Percentiles rank a stretch among this genome's conserved stretches.
These are phyloP conservation scores for Aphodius sticticus DNA, from an alignment of 2,888 invertebrate genomes.

Conservation along the genomic window DNA sequence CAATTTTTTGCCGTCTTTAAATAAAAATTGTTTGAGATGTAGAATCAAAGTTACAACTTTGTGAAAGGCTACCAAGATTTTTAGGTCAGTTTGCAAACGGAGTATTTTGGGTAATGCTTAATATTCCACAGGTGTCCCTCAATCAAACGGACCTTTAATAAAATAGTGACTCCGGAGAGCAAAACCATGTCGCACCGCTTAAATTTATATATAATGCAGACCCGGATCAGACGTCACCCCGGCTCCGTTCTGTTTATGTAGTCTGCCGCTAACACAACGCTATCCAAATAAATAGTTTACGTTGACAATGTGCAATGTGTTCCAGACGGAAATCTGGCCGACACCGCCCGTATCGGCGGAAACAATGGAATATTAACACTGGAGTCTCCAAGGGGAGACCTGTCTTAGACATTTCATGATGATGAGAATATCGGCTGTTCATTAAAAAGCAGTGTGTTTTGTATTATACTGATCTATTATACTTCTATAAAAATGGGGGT, in stretches of 20 bases:
- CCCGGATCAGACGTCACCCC: constrained; percentile 19
- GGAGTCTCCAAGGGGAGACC: not conserved
- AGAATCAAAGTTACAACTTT: too few species aligned
- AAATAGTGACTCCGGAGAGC: constrained; percentile 45
- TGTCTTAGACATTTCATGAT: not conserved
- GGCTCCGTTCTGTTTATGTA: constrained; percentile 20
- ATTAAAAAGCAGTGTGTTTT: not conserved
- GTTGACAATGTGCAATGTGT: constrained; percentile 4
- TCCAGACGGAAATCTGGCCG: constrained; percentile 4
- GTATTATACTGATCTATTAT: too few species aligned
- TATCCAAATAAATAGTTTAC: constrained; percentile 15
- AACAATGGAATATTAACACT: not conserved
- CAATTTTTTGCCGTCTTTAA: too few species aligned
- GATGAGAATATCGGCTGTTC: not conserved
- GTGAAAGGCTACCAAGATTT: not conserved
- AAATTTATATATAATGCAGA: constrained; percentile 35
- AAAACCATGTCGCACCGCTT: constrained; percentile 42
- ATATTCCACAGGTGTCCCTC: constrained; percentile 49
- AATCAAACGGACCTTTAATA: constrained; percentile 47
- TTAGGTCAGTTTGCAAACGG: not conserved
- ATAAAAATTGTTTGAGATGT: too few species aligned
- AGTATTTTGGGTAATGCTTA: constrained; percentile 44
- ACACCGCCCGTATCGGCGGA: not conserved
- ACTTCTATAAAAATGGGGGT: too few species aligned
- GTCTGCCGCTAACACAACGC: constrained; percentile 21